These are phyloP conservation scores for Delichon dasypus DNA, from an alignment of 2,797 vertebrate species.

Conservation along the genomic window DNA sequence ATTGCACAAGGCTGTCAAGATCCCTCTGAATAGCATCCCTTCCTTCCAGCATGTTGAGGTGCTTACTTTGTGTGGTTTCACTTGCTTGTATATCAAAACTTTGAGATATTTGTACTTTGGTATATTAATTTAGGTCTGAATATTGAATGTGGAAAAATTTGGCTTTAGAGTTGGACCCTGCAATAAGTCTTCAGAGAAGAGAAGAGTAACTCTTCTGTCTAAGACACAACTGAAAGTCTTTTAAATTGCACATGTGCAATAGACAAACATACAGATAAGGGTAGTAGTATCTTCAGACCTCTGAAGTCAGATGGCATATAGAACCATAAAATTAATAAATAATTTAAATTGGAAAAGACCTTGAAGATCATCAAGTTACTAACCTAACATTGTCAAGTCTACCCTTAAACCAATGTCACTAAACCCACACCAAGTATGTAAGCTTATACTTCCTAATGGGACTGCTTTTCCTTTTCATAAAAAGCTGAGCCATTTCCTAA, in stretches of 20 bases:
- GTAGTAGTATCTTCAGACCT: background rate
- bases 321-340: background rate
- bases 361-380: background rate
- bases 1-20: background rate
- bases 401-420: background rate
- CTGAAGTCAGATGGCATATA: background rate
- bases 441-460: background rate
- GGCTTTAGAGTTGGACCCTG: background rate
- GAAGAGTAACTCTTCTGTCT: background rate
- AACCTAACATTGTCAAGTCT: background rate
- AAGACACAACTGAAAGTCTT: background rate
- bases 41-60: background rate
- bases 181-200: background rate
- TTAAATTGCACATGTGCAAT: background rate
- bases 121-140: background rate
- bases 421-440: background rate
- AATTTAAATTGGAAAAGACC: background rate
- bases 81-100: background rate
- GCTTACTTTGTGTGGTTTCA: background rate
- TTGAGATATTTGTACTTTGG: background rate
- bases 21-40: background rate
- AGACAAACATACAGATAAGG: background rate
- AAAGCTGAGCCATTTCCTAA: background rate
- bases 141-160: background rate
- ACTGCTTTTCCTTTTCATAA: background rate